Base-by-base conservation (phyloP, 2,888 invertebrate genomes). In the Euplagia quadripunctaria region DNA sequence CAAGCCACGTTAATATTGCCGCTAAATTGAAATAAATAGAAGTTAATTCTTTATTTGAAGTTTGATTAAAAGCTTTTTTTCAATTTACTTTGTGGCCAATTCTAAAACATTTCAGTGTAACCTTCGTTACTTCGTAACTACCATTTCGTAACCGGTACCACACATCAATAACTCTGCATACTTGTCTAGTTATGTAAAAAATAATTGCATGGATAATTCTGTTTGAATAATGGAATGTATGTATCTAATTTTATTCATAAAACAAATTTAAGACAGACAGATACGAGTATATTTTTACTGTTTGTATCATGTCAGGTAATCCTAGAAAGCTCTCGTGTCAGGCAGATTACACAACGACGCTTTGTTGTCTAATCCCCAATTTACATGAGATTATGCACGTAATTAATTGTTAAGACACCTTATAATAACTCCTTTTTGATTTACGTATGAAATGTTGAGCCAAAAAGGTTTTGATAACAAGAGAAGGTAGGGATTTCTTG, bases 301-400 rank as follows among this genome's bases (percentile, higher is more conserved):
- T 43, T 17, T 11, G 65, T 70, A 46, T 43, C 64, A 66, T 49
- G 71, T 43, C 42, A 31, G 43, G 55, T 74, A 71, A 74, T 68
- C 74, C 74, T 7, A 4, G n/a, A 69, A 74, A 74, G 55, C 71
- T 58, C 71, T 55, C 64, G 73, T 73, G 74, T 69, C 74, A 79
- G 66, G 65, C 64, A 52, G 71, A 72, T 69, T 58, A 65, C 58
- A 64, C 64, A 16, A 65, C 68, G 75, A n/a, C 64, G 65, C 63
- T 58, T 61, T 79, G 74, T 76, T 70, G 70, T 74, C 79, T 78
- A 82, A 84, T 75, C 84, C 70, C 67, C 76, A 82, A 82, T 84
- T 85, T 82, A 85, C 81, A 81, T 64, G 79, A 80, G 86, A 83
- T 85, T 87, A 84, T 76, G 72, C 65, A 67, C 66, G 73, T 83